phyloP scores from a whole-genome alignment of 1,140 invertebrate genomes.

The Meteorus sp. region DNA sequence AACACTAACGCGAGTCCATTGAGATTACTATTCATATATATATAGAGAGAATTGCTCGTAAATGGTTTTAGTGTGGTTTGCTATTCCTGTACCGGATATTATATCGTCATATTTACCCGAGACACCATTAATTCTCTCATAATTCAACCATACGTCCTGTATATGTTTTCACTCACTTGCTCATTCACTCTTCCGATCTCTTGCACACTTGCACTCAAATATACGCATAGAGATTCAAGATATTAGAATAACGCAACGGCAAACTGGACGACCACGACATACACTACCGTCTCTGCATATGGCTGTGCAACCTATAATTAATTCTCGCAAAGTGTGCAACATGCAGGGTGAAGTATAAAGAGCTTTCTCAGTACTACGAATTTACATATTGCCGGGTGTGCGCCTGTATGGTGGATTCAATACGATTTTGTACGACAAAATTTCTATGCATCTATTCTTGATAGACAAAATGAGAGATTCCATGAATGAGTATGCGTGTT shows the following conservation, averaged over 20 bases:
- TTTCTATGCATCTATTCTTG: slow-evolving; percentile 28
- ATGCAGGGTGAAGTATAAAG: no score
- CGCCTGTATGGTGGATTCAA: slow-evolving; percentile 2
- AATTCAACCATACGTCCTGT: slow-evolving; percentile 35
- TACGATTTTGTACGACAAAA: slow-evolving; percentile 27
- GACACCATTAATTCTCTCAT: slow-evolving; percentile 40
- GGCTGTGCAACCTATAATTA: slow-evolving; percentile 39
- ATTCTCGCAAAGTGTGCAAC: no score
- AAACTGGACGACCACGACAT: slow-evolving; percentile 5
- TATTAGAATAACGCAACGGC: slow-evolving; percentile 39
- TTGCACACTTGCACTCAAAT: not conserved
- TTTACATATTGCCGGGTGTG: slow-evolving; percentile 38
- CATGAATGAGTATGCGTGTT: not conserved
- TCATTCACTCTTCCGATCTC: no score
- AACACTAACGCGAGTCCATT: no score
- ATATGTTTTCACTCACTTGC: not conserved
- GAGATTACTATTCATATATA: no score
- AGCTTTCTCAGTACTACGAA: slow-evolving; percentile 29
- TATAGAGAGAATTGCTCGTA: not conserved
- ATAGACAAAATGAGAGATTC: slow-evolving; percentile 12
- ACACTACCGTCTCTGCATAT: slow-evolving; percentile 1
- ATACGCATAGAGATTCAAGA: slow-evolving; percentile 33
- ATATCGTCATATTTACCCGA: slow-evolving; percentile 37
- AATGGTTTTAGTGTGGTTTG: not conserved
- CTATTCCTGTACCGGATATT: slow-evolving; percentile 36